Percentiles rank a stretch among this genome's conserved stretches.
These are phyloP conservation scores for Stratiolaelaps scimitus DNA, from an alignment of 1,140 invertebrate species.

Conservation along the genomic window DNA sequence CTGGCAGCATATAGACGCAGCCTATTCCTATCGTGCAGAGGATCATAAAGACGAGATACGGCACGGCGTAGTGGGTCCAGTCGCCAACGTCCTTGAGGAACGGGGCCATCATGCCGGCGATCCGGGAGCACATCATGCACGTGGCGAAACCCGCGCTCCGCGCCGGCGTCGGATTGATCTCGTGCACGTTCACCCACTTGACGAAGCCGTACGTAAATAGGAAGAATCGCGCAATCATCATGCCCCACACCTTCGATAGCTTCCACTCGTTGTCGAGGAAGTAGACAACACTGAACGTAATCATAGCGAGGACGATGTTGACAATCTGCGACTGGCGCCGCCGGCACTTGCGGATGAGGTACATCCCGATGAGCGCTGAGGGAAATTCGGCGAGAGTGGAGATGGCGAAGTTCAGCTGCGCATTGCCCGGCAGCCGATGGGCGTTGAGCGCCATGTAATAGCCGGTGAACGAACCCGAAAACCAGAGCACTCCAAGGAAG, in stretches of 20 bases:
- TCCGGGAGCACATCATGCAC: background rate
- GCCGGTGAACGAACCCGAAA: conserved; percentile 7
- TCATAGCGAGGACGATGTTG: background rate
- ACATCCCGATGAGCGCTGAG: background rate
- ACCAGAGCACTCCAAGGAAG: background rate
- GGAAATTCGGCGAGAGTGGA: conserved; percentile 13
- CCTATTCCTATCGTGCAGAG: background rate
- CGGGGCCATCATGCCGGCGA: background rate
- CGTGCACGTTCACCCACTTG: conserved; percentile 7
- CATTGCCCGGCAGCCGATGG: conserved; percentile 2
- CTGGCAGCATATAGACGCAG: background rate
- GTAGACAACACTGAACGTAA: background rate
- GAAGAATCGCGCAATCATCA: background rate
- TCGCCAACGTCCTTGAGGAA: conserved; percentile 11
- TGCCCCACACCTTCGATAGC: background rate
- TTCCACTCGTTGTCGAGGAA: background rate
- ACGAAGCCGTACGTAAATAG: conserved; percentile 10
- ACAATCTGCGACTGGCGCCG: background rate
- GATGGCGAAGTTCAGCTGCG: conserved; percentile 12
- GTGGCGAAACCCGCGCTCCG: background rate
- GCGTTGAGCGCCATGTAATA: conserved; percentile 20
- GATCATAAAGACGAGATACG: background rate
- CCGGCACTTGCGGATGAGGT: background rate
- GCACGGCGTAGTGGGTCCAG: background rate
- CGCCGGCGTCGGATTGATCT: conserved; percentile 9